Percentiles rank a stretch among this genome's conserved stretches.
phyloP scores from a whole-genome alignment of 2,888 invertebrate genomes.

The Bursaphelenchus okinawaensis region DNA sequence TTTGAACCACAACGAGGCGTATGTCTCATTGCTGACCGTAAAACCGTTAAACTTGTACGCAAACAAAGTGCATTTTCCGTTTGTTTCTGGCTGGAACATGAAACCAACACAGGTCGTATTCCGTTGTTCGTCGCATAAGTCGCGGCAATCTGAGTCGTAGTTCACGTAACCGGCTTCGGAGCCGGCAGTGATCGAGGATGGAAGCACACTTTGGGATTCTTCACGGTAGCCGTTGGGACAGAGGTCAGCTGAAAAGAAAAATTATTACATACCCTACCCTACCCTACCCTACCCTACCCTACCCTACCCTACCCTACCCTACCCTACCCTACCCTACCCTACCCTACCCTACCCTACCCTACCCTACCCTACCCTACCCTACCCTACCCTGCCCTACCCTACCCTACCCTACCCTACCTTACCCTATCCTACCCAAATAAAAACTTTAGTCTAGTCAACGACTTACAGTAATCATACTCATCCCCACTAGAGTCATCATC shows the following conservation, averaged over 20 bases:
- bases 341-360: no score
- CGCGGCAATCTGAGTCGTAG: slow-evolving; percentile 2
- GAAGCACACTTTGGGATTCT: not conserved
- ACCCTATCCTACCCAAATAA: no score
- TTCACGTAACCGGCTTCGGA: slow-evolving; percentile 10
- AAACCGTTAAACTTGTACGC: slow-evolving; percentile 7
- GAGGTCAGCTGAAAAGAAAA: not conserved
- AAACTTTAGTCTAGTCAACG: no score
- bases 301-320: no score
- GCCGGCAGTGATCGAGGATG: not conserved
- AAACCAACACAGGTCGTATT: slow-evolving; percentile 13
- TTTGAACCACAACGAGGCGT: slow-evolving; percentile 14
- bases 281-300: not conserved
- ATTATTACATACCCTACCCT: not conserved
- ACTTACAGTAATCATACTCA: no score
- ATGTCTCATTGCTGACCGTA: not conserved
- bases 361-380: no score
- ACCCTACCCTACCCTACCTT: no score
- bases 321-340: no score
- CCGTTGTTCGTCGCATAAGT: slow-evolving; percentile 8
- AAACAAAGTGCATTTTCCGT: slow-evolving; percentile 27
- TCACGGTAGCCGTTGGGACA: not conserved
- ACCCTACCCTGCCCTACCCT: no score
- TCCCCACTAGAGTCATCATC: no score
- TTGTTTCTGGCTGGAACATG: slow-evolving; percentile 24